phyloP scores from a whole-genome alignment of 2,797 vertebrate genomes.

The Onychomys torridus region DNA sequence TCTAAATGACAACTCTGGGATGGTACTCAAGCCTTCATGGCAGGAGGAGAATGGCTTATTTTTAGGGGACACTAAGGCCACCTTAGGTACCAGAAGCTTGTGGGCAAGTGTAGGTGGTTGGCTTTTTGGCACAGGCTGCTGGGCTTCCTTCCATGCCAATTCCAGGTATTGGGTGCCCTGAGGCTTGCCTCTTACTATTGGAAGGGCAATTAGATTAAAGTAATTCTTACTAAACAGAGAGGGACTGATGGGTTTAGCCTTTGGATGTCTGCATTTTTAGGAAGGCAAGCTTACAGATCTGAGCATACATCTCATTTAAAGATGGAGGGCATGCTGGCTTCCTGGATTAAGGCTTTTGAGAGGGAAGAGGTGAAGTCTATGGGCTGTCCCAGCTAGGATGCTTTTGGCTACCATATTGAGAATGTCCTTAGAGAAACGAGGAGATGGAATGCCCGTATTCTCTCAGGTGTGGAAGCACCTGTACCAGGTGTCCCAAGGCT shows the following conservation, averaged over 20 bases:
- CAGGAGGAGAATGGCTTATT: conserved; percentile 10
- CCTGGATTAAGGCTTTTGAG: neutral
- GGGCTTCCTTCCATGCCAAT: neutral
- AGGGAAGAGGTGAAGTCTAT: neutral
- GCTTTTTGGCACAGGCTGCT: neutral
- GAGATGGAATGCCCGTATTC: neutral
- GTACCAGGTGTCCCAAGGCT: neutral
- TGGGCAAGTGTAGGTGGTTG: neutral
- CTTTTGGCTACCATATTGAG: neutral
- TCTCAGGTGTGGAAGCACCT: neutral
- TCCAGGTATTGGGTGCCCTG: neutral
- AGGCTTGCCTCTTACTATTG: neutral
- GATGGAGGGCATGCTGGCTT: neutral
- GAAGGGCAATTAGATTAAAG: neutral
- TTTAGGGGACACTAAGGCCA: neutral
- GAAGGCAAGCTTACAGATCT: neutral
- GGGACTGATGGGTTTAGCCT: conserved; percentile 20
- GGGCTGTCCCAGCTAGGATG: neutral
- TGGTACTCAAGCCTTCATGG: neutral
- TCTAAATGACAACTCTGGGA: neutral
- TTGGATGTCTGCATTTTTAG: neutral
- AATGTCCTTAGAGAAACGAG: neutral
- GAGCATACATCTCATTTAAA: neutral
- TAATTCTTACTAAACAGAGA: conserved; percentile 34
- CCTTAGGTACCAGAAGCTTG: neutral